These are phyloP conservation scores for Drosophila lini DNA, from an alignment of 1,140 invertebrate genomes.

Conservation along the genomic window DNA sequence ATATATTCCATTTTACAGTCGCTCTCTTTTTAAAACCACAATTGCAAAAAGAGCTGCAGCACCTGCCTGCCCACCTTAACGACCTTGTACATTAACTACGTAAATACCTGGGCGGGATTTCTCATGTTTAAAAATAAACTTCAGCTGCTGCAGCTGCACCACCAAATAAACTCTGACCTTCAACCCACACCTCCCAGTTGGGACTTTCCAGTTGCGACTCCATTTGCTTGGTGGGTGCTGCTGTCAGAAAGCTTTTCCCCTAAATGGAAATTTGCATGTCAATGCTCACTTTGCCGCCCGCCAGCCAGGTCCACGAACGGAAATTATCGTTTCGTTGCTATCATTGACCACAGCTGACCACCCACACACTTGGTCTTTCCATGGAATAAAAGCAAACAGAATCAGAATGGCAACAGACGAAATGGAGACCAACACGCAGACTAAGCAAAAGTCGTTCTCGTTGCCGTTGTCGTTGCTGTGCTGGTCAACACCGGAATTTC, in stretches of 20 bases:
- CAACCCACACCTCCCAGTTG: background rate
- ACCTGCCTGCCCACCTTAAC: background rate
- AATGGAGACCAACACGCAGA: slow-evolving; percentile 48
- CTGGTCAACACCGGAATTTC: slow-evolving; percentile 24
- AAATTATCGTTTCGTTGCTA: slow-evolving; percentile 70
- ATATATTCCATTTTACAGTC: background rate
- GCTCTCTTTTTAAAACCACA: background rate
- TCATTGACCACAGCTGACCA: slow-evolving; percentile 61
- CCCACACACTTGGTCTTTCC: slow-evolving; percentile 10
- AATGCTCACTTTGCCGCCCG: slow-evolving; percentile 54
- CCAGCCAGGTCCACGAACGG: slow-evolving; percentile 33
- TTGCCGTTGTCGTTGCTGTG: background rate
- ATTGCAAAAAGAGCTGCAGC: background rate
- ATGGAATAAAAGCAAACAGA: slow-evolving; percentile 33
- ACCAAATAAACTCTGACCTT: slow-evolving; percentile 28
- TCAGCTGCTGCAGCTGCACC: slow-evolving; percentile 22
- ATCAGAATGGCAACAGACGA: slow-evolving; percentile 31
- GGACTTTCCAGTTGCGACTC: slow-evolving; percentile 11
- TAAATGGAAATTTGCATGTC: slow-evolving; percentile 79
- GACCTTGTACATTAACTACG: background rate
- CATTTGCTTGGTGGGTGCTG: slow-evolving; percentile 25
- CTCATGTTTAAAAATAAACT: slow-evolving; percentile 4
- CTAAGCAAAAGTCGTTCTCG: slow-evolving; percentile 22
- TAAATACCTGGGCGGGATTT: background rate
- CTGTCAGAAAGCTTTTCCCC: slow-evolving; percentile 58